These are phyloP conservation scores for Girardia tigrina DNA, from an alignment of 2,888 invertebrate species.

Conservation along the genomic window DNA sequence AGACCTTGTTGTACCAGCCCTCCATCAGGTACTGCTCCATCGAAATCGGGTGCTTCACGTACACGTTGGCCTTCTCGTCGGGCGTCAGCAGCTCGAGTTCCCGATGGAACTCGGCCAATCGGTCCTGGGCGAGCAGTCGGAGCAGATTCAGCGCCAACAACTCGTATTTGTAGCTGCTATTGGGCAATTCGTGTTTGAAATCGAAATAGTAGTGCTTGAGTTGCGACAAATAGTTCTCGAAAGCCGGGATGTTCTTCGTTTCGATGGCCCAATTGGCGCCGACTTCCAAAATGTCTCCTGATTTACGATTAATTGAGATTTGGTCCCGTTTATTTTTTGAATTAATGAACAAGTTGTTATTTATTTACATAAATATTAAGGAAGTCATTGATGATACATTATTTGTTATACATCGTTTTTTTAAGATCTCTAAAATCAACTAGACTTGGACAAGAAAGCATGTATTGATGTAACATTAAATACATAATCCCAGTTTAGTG, in stretches of 20 bases:
- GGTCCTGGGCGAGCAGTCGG: conserved; percentile 62
- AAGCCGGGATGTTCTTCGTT: conserved; percentile 76
- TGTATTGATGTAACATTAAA: no score
- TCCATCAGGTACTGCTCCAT: conserved; percentile 98
- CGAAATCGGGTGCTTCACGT: conserved; percentile 80
- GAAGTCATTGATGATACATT: no score
- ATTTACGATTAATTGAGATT: no score
- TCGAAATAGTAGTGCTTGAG: conserved; percentile 93
- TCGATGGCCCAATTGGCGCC: conserved; percentile 89
- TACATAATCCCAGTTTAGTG: no score
- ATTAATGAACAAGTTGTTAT: no score
- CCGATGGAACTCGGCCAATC: conserved; percentile 84
- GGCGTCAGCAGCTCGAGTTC: neutral
- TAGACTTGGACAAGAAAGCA: no score
- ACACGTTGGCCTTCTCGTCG: conserved; percentile 64
- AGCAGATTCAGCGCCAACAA: conserved; percentile 74
- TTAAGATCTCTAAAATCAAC: no score
- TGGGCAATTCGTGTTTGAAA: conserved; percentile 65
- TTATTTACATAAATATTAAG: no score
- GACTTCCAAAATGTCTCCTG: conserved; percentile 76
- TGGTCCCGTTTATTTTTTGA: no score
- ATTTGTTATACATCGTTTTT: no score
- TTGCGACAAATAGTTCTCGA: conserved; percentile 91
- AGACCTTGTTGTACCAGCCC: conserved; percentile 92
- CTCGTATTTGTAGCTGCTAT: conserved; percentile 83